These are phyloP conservation scores for Callithrix jacchus DNA, from an alignment of 2,113 vertebrate genomes.

Conservation along the genomic window DNA sequence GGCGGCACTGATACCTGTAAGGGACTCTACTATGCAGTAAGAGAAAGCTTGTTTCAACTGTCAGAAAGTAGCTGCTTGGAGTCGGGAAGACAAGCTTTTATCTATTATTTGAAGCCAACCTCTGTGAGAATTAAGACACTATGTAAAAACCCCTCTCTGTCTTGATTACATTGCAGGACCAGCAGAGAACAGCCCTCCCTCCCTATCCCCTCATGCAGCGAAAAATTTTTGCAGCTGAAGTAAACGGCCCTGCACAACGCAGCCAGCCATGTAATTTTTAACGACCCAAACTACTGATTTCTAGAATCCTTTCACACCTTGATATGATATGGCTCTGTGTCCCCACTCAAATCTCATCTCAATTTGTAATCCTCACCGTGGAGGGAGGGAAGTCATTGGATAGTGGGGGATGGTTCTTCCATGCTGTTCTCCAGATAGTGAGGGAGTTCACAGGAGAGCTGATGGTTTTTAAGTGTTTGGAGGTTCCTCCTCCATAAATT, in stretches of 20 bases:
- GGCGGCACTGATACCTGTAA: neutral
- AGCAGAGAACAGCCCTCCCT: neutral
- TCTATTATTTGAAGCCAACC: neutral
- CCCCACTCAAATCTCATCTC: no score
- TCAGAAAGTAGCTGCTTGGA: neutral
- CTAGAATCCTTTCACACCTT: neutral
- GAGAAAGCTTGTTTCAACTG: neutral
- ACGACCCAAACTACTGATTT: neutral
- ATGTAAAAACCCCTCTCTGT: no score
- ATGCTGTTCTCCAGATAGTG: no score
- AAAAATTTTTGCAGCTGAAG: neutral
- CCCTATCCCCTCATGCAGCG: rapidly evolving
- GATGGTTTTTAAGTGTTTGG: no score
- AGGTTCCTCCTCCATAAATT: no score
- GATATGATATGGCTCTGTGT: no score
- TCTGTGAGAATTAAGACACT: neutral
- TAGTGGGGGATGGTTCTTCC: no score
- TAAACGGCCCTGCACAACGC: neutral
- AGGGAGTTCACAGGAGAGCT: no score
- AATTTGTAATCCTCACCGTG: no score
- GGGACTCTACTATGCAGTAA: neutral
- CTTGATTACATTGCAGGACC: neutral
- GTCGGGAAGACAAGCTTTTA: neutral
- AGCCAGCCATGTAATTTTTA: neutral
- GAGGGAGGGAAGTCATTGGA: no score